Conservation (phyloP, 2,888 invertebrate species). For the Cremastinae sp. region DNA sequence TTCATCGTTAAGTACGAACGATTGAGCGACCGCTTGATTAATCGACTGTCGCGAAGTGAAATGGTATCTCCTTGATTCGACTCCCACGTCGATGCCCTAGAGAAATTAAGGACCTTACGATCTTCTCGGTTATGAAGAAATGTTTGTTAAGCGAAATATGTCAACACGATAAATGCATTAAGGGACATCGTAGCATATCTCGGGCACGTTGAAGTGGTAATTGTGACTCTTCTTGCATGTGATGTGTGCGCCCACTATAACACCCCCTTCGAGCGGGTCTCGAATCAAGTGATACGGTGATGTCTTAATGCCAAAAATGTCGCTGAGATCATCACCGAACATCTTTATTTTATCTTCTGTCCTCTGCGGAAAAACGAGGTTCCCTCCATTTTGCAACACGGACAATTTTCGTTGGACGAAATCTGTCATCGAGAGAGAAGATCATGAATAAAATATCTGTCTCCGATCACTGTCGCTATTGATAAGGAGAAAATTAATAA, state of each 20-base stretch:
- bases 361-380: too few relatives aligned
- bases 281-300: conserved; percentile 27
- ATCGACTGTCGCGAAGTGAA: conserved; percentile 39
- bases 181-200: neutral
- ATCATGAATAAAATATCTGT: conserved; percentile 1
- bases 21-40: conserved; percentile 40
- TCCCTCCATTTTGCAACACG: too few relatives aligned
- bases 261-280: conserved; percentile 52
- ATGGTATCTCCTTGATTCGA: neutral
- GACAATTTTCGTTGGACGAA: too few relatives aligned
- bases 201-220: neutral
- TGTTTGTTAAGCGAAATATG: conserved; percentile 1
- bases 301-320: too few relatives aligned
- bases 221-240: conserved; percentile 7
- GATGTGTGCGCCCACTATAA: neutral
- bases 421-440: neutral
- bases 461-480: neutral
- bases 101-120: conserved; percentile 8
- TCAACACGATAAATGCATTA: conserved; percentile 22
- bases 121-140: conserved; percentile 3
- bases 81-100: conserved; percentile 2
- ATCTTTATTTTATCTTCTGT: neutral
- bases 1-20: conserved; percentile 16
- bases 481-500: conserved; percentile 20
- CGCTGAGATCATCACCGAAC: neutral